Evolutionary conservation across 2,113 vertebrate species (phyloP).

Genomic region (Rhineura floridana): DNA sequence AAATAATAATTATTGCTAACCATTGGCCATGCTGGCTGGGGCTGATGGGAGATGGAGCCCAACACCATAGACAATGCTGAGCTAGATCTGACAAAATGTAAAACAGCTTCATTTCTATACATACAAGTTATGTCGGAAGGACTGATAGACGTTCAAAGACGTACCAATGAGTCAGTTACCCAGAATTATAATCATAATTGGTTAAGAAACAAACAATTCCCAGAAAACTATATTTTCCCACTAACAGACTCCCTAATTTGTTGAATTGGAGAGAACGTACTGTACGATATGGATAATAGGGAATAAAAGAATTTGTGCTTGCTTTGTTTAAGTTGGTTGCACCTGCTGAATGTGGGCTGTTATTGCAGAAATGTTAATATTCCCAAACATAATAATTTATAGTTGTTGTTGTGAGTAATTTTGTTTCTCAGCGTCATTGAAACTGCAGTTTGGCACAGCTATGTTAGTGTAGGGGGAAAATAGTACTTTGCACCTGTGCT

Average conservation of each 20-base stretch:
- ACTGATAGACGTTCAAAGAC: neutral
- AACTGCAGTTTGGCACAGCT: slow-evolving; percentile 36
- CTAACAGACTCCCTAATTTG: slow-evolving; percentile 32
- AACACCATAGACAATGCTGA: no score
- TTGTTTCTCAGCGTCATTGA: slow-evolving; percentile 19
- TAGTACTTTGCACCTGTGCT: slow-evolving; percentile 33
- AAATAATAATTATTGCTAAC: no score
- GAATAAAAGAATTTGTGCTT: slow-evolving; percentile 16
- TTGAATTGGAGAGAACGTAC: slow-evolving; percentile 36
- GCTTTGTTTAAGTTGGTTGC: slow-evolving; percentile 32
- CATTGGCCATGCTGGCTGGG: no score
- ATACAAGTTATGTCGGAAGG: neutral
- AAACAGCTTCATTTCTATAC: no score
- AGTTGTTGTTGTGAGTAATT: slow-evolving; percentile 43
- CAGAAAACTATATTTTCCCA: slow-evolving; percentile 17
- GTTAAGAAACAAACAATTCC: slow-evolving; percentile 22
- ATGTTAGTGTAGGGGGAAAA: slow-evolving; percentile 9
- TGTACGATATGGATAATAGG: slow-evolving; percentile 22
- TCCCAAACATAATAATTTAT: slow-evolving; percentile 44
- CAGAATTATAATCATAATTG: neutral
- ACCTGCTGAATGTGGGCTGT: slow-evolving; percentile 41
- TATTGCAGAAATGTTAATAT: slow-evolving; percentile 40
- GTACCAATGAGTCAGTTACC: neutral
- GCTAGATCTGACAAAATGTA: no score
- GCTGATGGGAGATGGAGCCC: no score